Conservation (phyloP, 1,140 invertebrate species). For the Harlomillsia oculata region DNA sequence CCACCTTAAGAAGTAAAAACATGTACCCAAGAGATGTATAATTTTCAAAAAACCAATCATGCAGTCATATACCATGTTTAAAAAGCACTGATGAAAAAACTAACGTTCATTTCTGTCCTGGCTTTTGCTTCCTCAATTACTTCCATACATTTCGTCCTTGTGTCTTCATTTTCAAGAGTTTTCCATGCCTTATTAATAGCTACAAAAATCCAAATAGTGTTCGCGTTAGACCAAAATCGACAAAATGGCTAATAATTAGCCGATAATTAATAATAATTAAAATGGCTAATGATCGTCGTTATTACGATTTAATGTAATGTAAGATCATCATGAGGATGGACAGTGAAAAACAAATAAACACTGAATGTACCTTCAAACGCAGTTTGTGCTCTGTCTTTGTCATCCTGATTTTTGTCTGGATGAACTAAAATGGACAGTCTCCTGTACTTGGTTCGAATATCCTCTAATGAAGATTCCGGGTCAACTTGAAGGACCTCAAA, state of each 20-base stretch:
- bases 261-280: constrained; percentile 8
- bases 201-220: constrained; percentile 40
- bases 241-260: neutral
- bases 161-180: constrained; percentile 88
- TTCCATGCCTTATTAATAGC: constrained; percentile 94
- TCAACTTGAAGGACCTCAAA: constrained; percentile 94
- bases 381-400: constrained; percentile 84
- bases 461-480: constrained; percentile 73
- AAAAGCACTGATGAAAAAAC: constrained; percentile 27
- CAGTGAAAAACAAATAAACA: too few relatives aligned
- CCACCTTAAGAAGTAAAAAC: constrained; percentile 54
- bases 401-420: constrained; percentile 97
- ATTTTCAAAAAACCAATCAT: neutral
- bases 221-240: neutral
- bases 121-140: constrained; percentile 95
- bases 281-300: too few relatives aligned
- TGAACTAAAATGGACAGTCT: constrained; percentile 94
- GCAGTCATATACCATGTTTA: neutral
- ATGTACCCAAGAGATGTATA: too few relatives aligned
- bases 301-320: too few relatives aligned
- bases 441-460: constrained; percentile 94
- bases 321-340: too few relatives aligned
- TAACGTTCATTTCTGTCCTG: constrained; percentile 84
- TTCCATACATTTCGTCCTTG: constrained; percentile 86
- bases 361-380: constrained; percentile 71